Conservation (phyloP, 2,888 invertebrate species). For the Eupithecia pulchellata region DNA sequence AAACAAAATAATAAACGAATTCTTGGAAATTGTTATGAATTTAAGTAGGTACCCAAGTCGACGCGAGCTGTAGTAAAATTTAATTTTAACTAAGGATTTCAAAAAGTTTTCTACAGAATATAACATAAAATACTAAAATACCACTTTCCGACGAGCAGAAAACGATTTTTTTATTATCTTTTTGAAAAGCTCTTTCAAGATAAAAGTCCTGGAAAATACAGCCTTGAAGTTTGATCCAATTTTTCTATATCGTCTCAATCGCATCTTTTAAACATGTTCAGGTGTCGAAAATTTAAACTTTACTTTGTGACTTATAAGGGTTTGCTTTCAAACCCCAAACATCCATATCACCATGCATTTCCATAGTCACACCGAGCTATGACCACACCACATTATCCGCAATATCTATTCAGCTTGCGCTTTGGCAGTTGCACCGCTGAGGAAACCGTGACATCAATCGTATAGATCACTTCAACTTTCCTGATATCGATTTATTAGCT, state of each 20-base stretch:
- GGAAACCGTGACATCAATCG: slow-evolving; percentile 52
- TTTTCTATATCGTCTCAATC: not conserved
- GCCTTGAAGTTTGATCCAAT: not conserved
- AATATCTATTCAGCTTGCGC: slow-evolving; percentile 66
- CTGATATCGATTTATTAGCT: slow-evolving; percentile 50
- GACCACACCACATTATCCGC: slow-evolving; percentile 60
- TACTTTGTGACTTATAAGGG: not conserved
- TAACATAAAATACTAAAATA: not conserved
- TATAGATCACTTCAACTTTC: slow-evolving; percentile 66
- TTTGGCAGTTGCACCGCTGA: slow-evolving; percentile 55
- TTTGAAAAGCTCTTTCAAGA: not conserved
- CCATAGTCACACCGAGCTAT: slow-evolving; percentile 35
- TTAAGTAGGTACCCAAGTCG: slow-evolving; percentile 13
- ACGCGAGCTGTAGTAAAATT: slow-evolving; percentile 20
- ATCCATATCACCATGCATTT: slow-evolving; percentile 43
- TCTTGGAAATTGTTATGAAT: slow-evolving; percentile 6
- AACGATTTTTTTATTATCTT: not conserved
- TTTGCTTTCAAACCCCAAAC: slow-evolving; percentile 18
- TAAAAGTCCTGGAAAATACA: not conserved
- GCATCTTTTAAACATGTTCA: not conserved
- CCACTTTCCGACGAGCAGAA: not conserved
- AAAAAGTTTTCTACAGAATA: not conserved
- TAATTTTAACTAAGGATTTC: not conserved
- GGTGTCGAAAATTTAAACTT: not conserved
- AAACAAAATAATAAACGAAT: slow-evolving; percentile 9